A percentile compares a stretch with the other conserved stretches of the same genome.
phyloP scores from a whole-genome alignment of 1,140 invertebrate species.

The Delia radicum region DNA sequence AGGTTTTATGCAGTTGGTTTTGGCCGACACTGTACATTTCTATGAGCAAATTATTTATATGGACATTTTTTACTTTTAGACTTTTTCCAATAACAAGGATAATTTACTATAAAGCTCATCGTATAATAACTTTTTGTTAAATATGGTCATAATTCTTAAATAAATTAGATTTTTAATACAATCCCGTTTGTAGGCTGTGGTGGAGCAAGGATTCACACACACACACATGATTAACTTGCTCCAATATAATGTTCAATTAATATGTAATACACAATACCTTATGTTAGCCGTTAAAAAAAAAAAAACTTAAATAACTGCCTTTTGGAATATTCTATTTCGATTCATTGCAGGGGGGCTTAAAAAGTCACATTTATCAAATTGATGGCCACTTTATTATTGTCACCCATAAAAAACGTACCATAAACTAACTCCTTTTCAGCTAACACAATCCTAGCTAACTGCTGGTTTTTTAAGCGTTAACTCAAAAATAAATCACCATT shows the following conservation, averaged over 20 bases:
- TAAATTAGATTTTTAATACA: slow-evolving; percentile 22
- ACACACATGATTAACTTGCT: no score
- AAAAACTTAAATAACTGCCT: not conserved
- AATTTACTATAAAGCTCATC: not conserved
- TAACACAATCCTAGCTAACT: not conserved
- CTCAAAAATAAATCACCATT: slow-evolving; percentile 22
- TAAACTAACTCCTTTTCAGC: not conserved
- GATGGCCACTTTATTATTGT: slow-evolving; percentile 22
- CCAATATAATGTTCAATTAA: slow-evolving; percentile 5
- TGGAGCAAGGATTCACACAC: no score
- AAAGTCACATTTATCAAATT: slow-evolving; percentile 23
- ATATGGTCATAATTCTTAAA: slow-evolving; percentile 13
- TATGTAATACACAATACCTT: not conserved
- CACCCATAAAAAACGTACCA: not conserved
- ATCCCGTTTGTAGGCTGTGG: no score
- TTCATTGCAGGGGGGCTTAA: not conserved
- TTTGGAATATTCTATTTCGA: not conserved
- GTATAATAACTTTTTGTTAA: slow-evolving; percentile 3
- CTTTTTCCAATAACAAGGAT: not conserved
- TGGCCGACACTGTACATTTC: no score
- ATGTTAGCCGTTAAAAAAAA: not conserved
- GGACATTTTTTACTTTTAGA: no score
- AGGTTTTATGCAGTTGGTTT: no score
- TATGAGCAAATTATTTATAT: no score
- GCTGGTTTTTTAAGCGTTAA: not conserved